Base-by-base conservation (phyloP, 2,888 invertebrate species). In the Amiota communis region DNA sequence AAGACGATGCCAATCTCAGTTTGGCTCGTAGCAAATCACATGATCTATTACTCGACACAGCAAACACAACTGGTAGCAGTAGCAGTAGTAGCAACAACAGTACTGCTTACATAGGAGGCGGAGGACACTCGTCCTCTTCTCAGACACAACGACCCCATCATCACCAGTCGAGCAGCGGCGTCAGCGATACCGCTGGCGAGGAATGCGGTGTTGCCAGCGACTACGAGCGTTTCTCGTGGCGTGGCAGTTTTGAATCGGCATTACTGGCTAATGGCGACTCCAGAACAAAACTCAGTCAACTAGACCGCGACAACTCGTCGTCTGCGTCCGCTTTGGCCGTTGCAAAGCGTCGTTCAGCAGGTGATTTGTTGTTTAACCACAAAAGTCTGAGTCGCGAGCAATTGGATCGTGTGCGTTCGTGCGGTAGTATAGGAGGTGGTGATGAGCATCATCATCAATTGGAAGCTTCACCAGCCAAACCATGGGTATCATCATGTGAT, bases 181-280 rank as follows among this genome's bases (percentile, higher is more conserved):
- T 91, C 11, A 91, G 91, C 53, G 92, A 92, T 77, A 91, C 91
- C 56, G 90, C 90, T 20, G 88, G 85, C 8, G 92, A 92, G 85
- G 92, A 92, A 82, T 87, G 87, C 80, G 93, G 93, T 84, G 95
- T 96, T 86, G 94, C 95, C 71, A 96, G 96, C 91, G 96, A 96
- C 87, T 94, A 96, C 91, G 97, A 97, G 88, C 91, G 96, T 79
- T 96, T 96, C 90, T 96, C 96, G 85, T 97, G 97, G 97, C 92
- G 96, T 76, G 97, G 97, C 80, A 96, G 96, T 90, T 97, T 97
- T 89, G 97, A 97, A 88, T 96, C 96, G n/a, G 96, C 97, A 59
- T 91, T 97, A 74, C 92, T 96, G 90, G 96, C 96, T 12, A 89
- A 89, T 87, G 95, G 96, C 1, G 96, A 97, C 89, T 96, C 96